Conservation (phyloP, 1,140 invertebrate species). For the Pollicipes pollicipes region DNA sequence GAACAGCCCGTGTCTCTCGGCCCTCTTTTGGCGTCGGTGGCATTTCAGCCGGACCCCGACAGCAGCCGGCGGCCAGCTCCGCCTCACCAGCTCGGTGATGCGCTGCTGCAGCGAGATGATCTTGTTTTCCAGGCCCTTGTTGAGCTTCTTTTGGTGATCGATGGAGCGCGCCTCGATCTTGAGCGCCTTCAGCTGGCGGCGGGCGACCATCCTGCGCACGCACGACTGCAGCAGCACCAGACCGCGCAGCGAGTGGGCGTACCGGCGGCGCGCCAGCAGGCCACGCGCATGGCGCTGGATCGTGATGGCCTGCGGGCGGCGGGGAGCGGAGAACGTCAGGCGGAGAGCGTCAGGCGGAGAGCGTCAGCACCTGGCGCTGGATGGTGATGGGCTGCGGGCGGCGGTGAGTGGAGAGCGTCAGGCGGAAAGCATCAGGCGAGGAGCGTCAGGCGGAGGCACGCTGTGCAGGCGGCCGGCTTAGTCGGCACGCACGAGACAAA, state of each 20-base stretch:
- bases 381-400: too few species aligned
- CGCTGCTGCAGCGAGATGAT: slow-evolving; percentile 90
- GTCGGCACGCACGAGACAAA: too few species aligned
- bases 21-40: too few species aligned
- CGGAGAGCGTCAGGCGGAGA: too few species aligned
- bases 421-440: too few species aligned
- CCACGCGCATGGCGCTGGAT: slow-evolving; percentile 59
- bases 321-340: background rate
- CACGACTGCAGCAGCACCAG: slow-evolving; percentile 71
- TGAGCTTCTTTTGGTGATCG: slow-evolving; percentile 84
- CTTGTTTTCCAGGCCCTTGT: slow-evolving; percentile 94
- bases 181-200: slow-evolving; percentile 57
- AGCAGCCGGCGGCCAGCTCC: background rate
- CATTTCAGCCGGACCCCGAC: too few species aligned
- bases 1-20: too few species aligned
- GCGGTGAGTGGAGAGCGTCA: too few species aligned
- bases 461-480: too few species aligned
- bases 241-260: slow-evolving; percentile 39
- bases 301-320: slow-evolving; percentile 37
- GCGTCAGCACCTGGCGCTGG: too few species aligned
- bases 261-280: slow-evolving; percentile 52
- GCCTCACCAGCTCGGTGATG: slow-evolving; percentile 56
- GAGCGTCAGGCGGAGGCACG: too few species aligned
- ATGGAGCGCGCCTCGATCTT: slow-evolving; percentile 81
- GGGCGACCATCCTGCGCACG: slow-evolving; percentile 56